Percentiles rank a stretch among this genome's conserved stretches.
Evolutionary conservation across 2,888 invertebrate species (phyloP).

Genomic region (Panorpa germanica): DNA sequence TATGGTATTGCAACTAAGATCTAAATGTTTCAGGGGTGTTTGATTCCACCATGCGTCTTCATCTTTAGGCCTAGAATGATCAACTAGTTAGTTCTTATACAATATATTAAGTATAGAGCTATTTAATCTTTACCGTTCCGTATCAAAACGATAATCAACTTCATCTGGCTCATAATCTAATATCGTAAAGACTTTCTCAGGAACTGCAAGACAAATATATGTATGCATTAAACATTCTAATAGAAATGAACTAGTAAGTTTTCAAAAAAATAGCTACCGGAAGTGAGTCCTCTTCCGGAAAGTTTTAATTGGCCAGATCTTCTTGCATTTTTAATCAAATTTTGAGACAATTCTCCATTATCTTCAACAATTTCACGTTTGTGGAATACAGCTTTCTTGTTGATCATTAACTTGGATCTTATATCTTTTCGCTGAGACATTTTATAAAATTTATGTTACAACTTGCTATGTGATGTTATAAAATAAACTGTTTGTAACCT

Average conservation of each 20-base stretch:
- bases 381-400: slow-evolving; percentile 46
- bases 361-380: slow-evolving; percentile 52
- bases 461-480: no score
- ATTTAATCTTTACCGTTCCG: no score
- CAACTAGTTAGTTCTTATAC: no score
- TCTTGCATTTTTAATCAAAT: slow-evolving; percentile 59
- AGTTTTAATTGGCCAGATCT: slow-evolving; percentile 66
- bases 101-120: no score
- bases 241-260: slow-evolving; percentile 1
- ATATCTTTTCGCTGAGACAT: no score
- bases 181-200: slow-evolving; percentile 52
- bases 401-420: no score
- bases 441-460: no score
- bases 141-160: slow-evolving; percentile 32
- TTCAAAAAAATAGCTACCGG: slow-evolving; percentile 31
- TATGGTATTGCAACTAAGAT: slow-evolving; percentile 57
- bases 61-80: slow-evolving; percentile 33
- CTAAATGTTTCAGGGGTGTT: slow-evolving; percentile 54
- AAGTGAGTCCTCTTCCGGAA: slow-evolving; percentile 49
- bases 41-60: slow-evolving; percentile 70
- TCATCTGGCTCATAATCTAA: slow-evolving; percentile 42
- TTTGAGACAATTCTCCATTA: slow-evolving; percentile 43
- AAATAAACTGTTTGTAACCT: no score
- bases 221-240: slow-evolving; percentile 4
- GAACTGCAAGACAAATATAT: slow-evolving; percentile 33